Conservation (phyloP, 2,888 invertebrate species). For the Pelosia muscerda region DNA sequence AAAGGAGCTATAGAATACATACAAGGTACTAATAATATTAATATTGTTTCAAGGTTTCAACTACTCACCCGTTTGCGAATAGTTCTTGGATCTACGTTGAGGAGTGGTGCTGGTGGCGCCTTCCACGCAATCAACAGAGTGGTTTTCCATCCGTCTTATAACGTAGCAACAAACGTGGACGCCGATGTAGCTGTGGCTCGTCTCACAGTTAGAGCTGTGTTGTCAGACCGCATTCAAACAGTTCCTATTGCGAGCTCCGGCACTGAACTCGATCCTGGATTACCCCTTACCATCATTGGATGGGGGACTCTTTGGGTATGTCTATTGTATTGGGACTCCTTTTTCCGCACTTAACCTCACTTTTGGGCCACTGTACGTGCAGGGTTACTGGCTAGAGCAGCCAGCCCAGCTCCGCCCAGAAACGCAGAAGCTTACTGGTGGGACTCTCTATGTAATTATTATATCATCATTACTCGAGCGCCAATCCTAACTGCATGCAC, state of each 20-base stretch:
- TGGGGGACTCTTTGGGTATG: slow-evolving; percentile 57
- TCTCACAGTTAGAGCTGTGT: slow-evolving; percentile 45
- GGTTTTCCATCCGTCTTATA: slow-evolving; percentile 53
- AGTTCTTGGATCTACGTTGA: slow-evolving; percentile 51
- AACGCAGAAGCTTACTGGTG: too few species aligned
- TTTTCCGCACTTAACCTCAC: too few species aligned
- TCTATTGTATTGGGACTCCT: too few species aligned
- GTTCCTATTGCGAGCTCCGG: slow-evolving; percentile 55
- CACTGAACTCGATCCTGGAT: slow-evolving; percentile 51
- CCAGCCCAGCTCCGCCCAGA: too few species aligned
- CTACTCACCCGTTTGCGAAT: slow-evolving; percentile 31
- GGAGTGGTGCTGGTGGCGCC: slow-evolving; percentile 53
- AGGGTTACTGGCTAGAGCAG: too few species aligned
- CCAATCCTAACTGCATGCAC: too few species aligned
- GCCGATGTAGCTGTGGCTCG: slow-evolving; percentile 62
- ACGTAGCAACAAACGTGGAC: slow-evolving; percentile 31
- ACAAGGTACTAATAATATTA: not conserved
- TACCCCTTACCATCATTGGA: slow-evolving; percentile 54
- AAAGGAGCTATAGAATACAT: too few species aligned
- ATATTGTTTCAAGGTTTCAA: not conserved
- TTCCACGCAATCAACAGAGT: slow-evolving; percentile 43
- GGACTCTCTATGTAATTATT: slow-evolving; percentile 34
- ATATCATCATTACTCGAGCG: too few species aligned
- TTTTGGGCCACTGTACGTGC: too few species aligned
- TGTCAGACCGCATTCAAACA: slow-evolving; percentile 36